A percentile compares a stretch with the other conserved stretches of the same genome.
phyloP scores from a whole-genome alignment of 2,797 vertebrate genomes.

The Borostomias antarcticus region DNA sequence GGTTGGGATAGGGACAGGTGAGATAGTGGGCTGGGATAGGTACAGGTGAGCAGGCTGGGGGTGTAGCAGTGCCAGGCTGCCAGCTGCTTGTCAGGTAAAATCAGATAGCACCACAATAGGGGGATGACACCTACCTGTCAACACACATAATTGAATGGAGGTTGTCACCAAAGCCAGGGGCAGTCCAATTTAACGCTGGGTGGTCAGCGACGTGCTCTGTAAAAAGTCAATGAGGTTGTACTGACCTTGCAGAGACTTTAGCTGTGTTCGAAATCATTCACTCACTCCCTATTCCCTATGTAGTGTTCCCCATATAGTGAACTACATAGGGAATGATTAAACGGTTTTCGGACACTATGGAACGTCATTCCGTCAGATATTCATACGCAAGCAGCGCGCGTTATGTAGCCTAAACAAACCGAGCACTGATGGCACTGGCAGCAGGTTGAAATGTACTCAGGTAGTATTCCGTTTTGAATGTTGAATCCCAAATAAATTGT shows the following conservation, averaged over 20 bases:
- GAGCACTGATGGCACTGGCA: too few relatives aligned
- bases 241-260: slow-evolving; percentile 2
- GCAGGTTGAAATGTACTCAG: too few relatives aligned
- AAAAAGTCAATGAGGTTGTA: slow-evolving; percentile 6
- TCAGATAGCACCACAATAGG: slow-evolving; percentile 37
- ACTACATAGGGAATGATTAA: too few relatives aligned
- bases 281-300: too few relatives aligned
- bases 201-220: neutral
- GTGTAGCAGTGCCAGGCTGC: neutral
- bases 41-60: slow-evolving; percentile 6
- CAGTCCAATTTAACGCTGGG: slow-evolving; percentile 36
- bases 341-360: too few relatives aligned
- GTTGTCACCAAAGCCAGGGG: slow-evolving; percentile 36
- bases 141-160: slow-evolving; percentile 32
- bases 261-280: too few relatives aligned
- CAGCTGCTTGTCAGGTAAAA: slow-evolving; percentile 45
- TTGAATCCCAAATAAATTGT: too few relatives aligned
- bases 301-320: too few relatives aligned
- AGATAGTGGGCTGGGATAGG: slow-evolving; percentile 5
- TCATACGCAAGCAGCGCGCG: too few relatives aligned
- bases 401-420: too few relatives aligned
- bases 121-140: slow-evolving; percentile 25
- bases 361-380: too few relatives aligned
- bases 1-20: slow-evolving; percentile 14
- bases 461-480: too few relatives aligned